Evolutionary conservation across 1,140 invertebrate genomes (phyloP).

Genomic region (Ips typographus): DNA sequence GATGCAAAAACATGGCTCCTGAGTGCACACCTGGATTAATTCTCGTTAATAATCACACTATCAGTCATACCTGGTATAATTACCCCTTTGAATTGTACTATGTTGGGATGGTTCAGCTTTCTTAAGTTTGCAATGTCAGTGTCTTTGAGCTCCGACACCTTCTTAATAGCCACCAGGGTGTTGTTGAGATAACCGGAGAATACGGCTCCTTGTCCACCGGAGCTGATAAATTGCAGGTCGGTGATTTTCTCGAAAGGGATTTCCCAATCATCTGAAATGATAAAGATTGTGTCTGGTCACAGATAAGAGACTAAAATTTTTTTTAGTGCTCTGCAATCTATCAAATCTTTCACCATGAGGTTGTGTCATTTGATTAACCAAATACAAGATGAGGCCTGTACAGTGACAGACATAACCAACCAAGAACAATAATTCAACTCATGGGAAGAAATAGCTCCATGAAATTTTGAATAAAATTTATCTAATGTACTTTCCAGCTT

Average conservation of each 20-base stretch:
- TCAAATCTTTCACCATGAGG: no score
- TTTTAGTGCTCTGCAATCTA: no score
- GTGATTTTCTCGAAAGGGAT: slow-evolving; percentile 92
- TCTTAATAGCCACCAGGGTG: slow-evolving; percentile 93
- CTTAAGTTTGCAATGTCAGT: slow-evolving; percentile 92
- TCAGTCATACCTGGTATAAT: not conserved
- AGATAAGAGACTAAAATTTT: no score
- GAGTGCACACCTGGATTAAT: slow-evolving; percentile 57
- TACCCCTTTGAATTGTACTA: slow-evolving; percentile 87
- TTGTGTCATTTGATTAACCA: no score
- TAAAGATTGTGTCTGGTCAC: no score
- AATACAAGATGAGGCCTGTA: no score
- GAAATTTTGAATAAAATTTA: no score
- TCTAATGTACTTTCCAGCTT: no score
- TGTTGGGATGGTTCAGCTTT: slow-evolving; percentile 95
- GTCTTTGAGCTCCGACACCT: slow-evolving; percentile 89
- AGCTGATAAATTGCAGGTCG: slow-evolving; percentile 90
- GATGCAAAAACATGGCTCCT: slow-evolving; percentile 92
- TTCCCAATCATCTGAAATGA: slow-evolving; percentile 80
- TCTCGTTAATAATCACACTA: not conserved
- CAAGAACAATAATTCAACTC: no score
- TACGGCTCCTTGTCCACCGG: slow-evolving; percentile 94
- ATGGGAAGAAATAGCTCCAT: no score
- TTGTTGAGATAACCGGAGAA: slow-evolving; percentile 85
- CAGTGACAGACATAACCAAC: no score